Conservation (phyloP, 2,113 vertebrate species). For the Platysteira castanea region DNA sequence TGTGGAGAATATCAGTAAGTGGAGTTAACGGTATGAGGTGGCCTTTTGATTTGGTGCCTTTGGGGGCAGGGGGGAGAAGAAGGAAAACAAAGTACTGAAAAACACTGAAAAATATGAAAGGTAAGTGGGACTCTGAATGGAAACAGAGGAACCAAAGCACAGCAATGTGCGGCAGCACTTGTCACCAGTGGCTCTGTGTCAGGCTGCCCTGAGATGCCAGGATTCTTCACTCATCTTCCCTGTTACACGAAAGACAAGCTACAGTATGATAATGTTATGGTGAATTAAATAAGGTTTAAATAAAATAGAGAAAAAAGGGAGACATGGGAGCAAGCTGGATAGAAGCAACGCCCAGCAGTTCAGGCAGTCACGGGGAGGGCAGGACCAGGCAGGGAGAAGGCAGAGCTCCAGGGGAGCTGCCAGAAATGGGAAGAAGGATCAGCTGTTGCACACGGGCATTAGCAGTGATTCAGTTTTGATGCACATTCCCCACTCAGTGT, state of each 20-base stretch:
- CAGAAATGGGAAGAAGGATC: background rate
- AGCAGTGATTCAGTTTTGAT: background rate
- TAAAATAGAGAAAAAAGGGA: background rate
- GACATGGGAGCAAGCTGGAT: background rate
- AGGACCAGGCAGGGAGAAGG: background rate
- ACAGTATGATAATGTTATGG: background rate
- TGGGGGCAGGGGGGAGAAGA: background rate
- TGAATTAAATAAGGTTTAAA: background rate
- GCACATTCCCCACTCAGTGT: background rate
- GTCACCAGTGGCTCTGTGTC: background rate
- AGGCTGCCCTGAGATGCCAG: background rate
- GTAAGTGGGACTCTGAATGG: background rate
- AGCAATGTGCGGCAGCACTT: background rate
- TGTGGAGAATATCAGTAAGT: background rate
- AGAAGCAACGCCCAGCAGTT: background rate
- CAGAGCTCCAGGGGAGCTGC: background rate
- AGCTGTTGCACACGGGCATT: background rate
- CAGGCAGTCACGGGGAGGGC: background rate
- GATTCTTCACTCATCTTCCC: background rate
- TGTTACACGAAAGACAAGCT: background rate
- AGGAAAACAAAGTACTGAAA: background rate
- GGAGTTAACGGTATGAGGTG: background rate
- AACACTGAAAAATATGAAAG: background rate
- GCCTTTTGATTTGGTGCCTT: background rate
- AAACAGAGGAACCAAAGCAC: background rate